Evolutionary conservation across 2,888 invertebrate genomes (phyloP), one percentile per base, ranked within the genome.

Genomic region (Cryptus armator): DNA sequence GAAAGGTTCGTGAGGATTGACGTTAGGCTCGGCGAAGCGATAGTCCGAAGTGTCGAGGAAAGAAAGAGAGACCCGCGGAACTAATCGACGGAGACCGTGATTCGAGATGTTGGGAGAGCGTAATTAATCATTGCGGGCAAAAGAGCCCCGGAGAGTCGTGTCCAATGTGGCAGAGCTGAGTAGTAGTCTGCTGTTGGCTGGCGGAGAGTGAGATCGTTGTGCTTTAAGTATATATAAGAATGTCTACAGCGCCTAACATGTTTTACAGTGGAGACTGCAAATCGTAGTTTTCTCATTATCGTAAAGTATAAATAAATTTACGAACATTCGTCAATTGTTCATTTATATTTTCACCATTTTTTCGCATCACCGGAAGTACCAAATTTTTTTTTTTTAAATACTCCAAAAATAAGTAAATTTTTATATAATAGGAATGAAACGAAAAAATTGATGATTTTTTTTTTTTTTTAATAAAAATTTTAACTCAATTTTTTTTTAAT

Each of bases 81-180:
- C 71, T 43, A 71, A 71, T 71, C 71, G 53, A 70, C 53, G 5
- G 19, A 71, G 71, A 19, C 43, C 16, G 53, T 32, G 70, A 71
- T 71, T 53, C 70, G 51, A 71, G 37, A 37, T 3, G 67, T 46
- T 53, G 32, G 16, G 51, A n/a, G 37, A 16, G 53, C 51, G 53
- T 19, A 53, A 71, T 71, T 71, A 71, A 71, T 71, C 70, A 71
- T 71, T 4, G 70, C 37, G 48, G 10, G 48, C 14, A 3, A 12
- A 12, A 10, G 48, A 48, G 48, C n/a, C n/a, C 4, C 24, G 32
- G 24, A 10, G 48, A 48, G 0, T 12, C 68, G 29, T 14, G 32
- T 48, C 14, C 44, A 14, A 46, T 14, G 48, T 12, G 53, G 53
- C 51, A 71, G 37, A n/a, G 37, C 32, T 53, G 70, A 53, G 70